Base-by-base conservation (phyloP, 2,113 vertebrate genomes). In the Rhodinocichla rosea region DNA sequence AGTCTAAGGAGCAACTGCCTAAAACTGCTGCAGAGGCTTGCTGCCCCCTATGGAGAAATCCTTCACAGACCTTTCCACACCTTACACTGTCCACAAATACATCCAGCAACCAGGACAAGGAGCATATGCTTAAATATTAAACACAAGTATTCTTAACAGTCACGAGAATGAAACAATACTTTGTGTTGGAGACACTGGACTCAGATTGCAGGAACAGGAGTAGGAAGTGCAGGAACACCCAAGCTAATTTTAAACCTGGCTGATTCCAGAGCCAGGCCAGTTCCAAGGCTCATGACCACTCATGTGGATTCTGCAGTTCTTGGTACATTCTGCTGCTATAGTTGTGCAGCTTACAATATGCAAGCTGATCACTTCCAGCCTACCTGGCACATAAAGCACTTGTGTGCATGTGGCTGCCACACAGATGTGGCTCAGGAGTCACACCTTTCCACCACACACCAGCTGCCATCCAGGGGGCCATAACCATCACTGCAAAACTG, bases 31-130 rank as follows among this genome's bases (percentile, higher is more conserved):
- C 92, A 91, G 92, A 74, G 37, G 47, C 81, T 68, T 95, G 92
- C 95, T 96, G 96, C 94, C 94, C 95, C 91, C 96, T 94, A 89
- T 35, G 65, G 95, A 95, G 70, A 94, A 89, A 70, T 2, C 24
- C 50, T 50, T 76, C 77, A 60, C 52, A 87, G 67, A 55, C 21
- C 64, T 65, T 65, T 19, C 26, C 27, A 11, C 4, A 67, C n/a
- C 32, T 39, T 26, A 77, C 5, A 19, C 13, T 35, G 49, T 28
- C 6, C 3, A 39, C 35, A 92, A 84, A 79, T 23, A 45, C 7
- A 64, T 11, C 42, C 68, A 75, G 50, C 30, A 35, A 30, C 17
- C 65, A 56, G n/a, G 28, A 68, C 47, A 47, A 71, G 15, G 33
- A 83, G 59, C 1, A 1, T 9, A 26, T 9, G 45, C n/a, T 77